Percentiles rank a stretch among this genome's conserved stretches.
These are phyloP conservation scores for Littorina saxatilis DNA, from an alignment of 1,140 invertebrate genomes.

Conservation along the genomic window DNA sequence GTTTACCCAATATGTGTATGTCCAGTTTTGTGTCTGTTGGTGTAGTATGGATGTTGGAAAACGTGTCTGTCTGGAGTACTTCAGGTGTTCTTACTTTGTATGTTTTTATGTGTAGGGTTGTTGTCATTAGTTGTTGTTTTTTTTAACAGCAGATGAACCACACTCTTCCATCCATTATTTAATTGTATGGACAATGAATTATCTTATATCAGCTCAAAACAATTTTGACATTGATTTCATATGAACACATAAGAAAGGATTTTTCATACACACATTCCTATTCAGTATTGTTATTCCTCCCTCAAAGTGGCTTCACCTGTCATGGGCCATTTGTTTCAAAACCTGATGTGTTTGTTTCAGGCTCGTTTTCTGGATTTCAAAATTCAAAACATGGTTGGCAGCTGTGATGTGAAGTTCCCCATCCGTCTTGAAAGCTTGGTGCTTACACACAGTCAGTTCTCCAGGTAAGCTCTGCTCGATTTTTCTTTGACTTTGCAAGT, in stretches of 20 bases:
- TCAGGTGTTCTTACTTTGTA: neutral
- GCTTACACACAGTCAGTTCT: conserved; percentile 97
- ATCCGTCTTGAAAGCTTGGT: conserved; percentile 98
- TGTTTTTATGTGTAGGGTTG: neutral
- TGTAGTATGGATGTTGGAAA: too few relatives aligned
- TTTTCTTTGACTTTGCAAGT: too few relatives aligned
- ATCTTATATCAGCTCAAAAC: too few relatives aligned
- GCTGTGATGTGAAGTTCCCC: conserved; percentile 99
- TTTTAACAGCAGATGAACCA: neutral
- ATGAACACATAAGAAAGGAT: too few relatives aligned
- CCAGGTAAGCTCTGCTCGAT: conserved; percentile 80
- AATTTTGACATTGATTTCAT: too few relatives aligned
- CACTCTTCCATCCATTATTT: too few relatives aligned
- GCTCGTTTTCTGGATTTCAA: conserved; percentile 99
- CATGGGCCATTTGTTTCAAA: too few relatives aligned
- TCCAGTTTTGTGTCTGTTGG: neutral
- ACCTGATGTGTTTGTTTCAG: conserved; percentile 79
- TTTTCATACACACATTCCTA: too few relatives aligned
- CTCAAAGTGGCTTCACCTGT: too few relatives aligned
- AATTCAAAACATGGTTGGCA: conserved; percentile 99
- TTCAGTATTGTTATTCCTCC: too few relatives aligned
- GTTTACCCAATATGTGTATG: neutral
- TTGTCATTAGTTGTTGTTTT: neutral
- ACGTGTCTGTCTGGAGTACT: too few relatives aligned
- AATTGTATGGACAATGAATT: too few relatives aligned